Conservation (phyloP, 1,140 invertebrate genomes). For the Lepidurus packardi region DNA sequence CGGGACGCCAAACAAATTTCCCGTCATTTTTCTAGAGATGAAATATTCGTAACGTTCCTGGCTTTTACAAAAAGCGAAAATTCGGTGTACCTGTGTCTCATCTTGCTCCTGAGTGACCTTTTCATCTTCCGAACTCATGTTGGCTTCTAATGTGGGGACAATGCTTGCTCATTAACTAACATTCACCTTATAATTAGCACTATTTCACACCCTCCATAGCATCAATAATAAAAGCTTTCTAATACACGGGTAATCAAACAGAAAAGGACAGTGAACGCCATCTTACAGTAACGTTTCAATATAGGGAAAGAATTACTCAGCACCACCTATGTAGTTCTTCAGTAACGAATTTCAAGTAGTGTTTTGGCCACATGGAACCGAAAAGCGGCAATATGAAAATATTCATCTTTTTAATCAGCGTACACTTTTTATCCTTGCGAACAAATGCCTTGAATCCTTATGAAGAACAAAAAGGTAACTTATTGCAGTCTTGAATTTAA, state of each 20-base stretch:
- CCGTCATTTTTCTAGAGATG: too few species aligned
- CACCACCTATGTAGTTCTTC: background rate
- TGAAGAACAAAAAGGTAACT: background rate
- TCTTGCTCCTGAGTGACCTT: too few species aligned
- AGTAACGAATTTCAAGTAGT: background rate
- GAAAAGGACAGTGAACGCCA: background rate
- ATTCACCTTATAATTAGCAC: too few species aligned
- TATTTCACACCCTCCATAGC: too few species aligned
- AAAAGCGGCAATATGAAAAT: conserved; percentile 15
- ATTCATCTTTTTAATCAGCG: background rate
- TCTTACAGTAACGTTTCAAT: too few species aligned
- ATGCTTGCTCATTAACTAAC: too few species aligned
- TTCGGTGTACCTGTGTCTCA: too few species aligned
- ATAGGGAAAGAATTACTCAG: background rate
- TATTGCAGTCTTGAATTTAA: background rate
- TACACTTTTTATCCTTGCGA: background rate
- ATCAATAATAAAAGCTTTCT: background rate
- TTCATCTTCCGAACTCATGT: too few species aligned
- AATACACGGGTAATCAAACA: background rate
- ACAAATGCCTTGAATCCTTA: background rate
- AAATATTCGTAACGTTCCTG: too few species aligned
- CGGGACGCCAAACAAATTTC: too few species aligned
- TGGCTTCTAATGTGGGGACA: too few species aligned
- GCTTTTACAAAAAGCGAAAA: too few species aligned
- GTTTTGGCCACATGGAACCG: background rate